A percentile compares a stretch with the other conserved stretches of the same genome.
Conservation (phyloP, 2,113 vertebrate species). For the Terrapene triunguis region DNA sequence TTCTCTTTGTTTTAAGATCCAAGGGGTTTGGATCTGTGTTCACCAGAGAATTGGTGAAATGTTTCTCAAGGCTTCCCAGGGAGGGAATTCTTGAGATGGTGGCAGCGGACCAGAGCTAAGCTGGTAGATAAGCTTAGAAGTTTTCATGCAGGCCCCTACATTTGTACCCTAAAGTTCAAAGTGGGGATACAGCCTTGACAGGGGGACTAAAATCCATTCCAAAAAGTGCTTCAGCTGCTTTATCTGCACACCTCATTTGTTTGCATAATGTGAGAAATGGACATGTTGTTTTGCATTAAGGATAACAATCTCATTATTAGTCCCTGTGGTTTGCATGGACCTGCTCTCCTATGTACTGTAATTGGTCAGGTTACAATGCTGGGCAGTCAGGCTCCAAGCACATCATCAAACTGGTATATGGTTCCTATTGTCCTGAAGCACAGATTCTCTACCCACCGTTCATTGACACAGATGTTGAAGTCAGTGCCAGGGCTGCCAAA, state of each 20-base stretch:
- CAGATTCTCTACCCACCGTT: neutral
- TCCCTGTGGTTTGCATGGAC: neutral
- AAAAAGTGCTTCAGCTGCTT: slow-evolving; percentile 33
- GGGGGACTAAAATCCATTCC: slow-evolving; percentile 23
- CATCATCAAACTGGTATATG: neutral
- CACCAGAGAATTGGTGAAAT: too few relatives aligned
- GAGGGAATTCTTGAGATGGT: too few relatives aligned
- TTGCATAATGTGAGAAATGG: slow-evolving; percentile 46
- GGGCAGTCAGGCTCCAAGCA: neutral
- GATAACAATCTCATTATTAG: slow-evolving; percentile 28
- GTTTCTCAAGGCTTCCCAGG: too few relatives aligned
- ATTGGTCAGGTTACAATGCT: neutral
- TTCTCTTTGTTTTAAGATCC: too few relatives aligned
- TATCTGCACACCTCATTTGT: slow-evolving; percentile 9
- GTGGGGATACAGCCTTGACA: too few relatives aligned
- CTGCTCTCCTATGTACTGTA: neutral
- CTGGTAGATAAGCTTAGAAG: too few relatives aligned
- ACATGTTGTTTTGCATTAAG: slow-evolving; percentile 42
- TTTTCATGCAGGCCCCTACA: too few relatives aligned
- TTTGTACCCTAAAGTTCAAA: too few relatives aligned
- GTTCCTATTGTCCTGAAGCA: neutral
- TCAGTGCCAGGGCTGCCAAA: neutral
- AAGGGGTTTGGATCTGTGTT: too few relatives aligned
- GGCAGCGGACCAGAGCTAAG: too few relatives aligned
- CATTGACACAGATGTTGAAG: neutral